Conservation (phyloP, 1,140 invertebrate genomes). For the Drosophila novamexicana region DNA sequence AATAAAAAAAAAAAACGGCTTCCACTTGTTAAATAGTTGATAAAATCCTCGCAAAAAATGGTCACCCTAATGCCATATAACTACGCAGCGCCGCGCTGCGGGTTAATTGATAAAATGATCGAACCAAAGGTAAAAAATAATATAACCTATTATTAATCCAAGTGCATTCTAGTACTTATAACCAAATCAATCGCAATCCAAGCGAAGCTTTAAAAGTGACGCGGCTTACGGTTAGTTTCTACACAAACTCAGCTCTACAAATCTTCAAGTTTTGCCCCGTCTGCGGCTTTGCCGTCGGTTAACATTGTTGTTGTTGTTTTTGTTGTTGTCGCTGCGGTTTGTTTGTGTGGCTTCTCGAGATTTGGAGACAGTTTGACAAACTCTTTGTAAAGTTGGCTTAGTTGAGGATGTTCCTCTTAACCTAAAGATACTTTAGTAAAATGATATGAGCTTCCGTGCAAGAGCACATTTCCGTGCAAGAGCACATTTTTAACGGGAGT, state of each 20-base stretch:
- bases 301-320: conserved; percentile 10
- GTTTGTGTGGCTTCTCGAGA: conserved; percentile 33
- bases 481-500: too few relatives aligned
- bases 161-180: not conserved
- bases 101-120: conserved; percentile 87
- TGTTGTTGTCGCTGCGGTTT: conserved; percentile 30
- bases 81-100: conserved; percentile 85
- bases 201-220: conserved; percentile 72
- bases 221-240: conserved; percentile 37
- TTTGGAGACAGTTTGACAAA: conserved; percentile 12
- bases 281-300: conserved; percentile 47
- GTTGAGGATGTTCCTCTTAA: not conserved
- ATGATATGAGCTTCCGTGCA: not conserved
- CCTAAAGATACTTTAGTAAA: too few relatives aligned
- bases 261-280: conserved; percentile 29
- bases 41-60: conserved; percentile 73
- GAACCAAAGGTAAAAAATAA: conserved; percentile 86
- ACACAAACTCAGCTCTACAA: conserved; percentile 8
- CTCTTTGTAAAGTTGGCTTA: conserved; percentile 1
- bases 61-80: conserved; percentile 86
- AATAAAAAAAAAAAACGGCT: not conserved
- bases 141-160: conserved; percentile 29
- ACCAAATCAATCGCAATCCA: conserved; percentile 1
- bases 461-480: too few relatives aligned
- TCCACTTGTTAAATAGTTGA: not conserved